A percentile compares a stretch with the other conserved stretches of the same genome.
Evolutionary conservation across 2,888 invertebrate genomes (phyloP).

Genomic region (Troides oblongomaculatus): DNA sequence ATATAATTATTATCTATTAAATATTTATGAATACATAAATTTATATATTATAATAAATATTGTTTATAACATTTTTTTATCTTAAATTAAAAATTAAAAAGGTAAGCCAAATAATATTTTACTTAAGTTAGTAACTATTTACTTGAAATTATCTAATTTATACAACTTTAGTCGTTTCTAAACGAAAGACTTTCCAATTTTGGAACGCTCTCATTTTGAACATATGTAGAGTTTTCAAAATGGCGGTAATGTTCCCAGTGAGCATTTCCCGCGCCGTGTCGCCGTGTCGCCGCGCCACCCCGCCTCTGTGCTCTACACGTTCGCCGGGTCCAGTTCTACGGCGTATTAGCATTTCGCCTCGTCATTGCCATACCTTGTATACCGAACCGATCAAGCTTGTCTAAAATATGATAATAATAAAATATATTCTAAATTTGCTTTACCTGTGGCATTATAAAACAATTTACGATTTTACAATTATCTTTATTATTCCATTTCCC

Average conservation of each 20-base stretch:
- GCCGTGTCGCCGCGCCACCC: slow-evolving; percentile 56
- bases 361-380: slow-evolving; percentile 13
- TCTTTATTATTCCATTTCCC: too few relatives aligned
- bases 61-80: too few relatives aligned
- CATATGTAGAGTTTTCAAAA: neutral
- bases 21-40: too few relatives aligned
- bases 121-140: too few relatives aligned
- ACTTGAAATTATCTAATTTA: too few relatives aligned
- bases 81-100: too few relatives aligned
- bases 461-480: too few relatives aligned
- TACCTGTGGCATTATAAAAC: too few relatives aligned
- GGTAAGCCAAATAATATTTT: too few relatives aligned
- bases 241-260: neutral
- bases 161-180: neutral
- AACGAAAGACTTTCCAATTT: neutral
- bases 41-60: too few relatives aligned
- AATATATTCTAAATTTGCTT: neutral
- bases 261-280: neutral
- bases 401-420: neutral
- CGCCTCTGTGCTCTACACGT: slow-evolving; percentile 61
- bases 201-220: neutral
- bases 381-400: neutral
- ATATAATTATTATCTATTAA: too few relatives aligned
- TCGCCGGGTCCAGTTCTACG: slow-evolving; percentile 38
- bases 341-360: slow-evolving; percentile 67